A percentile compares a stretch with the other conserved stretches of the same genome.
These are phyloP conservation scores for Hippopotamus amphibius DNA, from an alignment of 2,113 vertebrate species.

Conservation along the genomic window DNA sequence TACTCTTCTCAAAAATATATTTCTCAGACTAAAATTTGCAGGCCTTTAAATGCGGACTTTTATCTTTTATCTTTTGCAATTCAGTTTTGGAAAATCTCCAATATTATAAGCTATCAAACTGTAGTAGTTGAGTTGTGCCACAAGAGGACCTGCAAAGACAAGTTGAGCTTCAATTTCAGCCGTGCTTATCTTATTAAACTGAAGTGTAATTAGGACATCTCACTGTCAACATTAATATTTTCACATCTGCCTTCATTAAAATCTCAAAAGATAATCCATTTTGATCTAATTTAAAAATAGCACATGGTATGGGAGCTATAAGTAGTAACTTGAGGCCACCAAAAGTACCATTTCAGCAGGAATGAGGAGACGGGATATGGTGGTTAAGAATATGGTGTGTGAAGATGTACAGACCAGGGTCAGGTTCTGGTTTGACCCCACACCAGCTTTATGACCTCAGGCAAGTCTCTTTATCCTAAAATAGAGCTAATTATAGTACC, in stretches of 20 bases:
- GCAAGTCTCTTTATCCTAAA: not conserved
- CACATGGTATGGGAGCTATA: not conserved
- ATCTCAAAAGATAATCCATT: slow-evolving; percentile 43
- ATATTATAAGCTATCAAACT: slow-evolving; percentile 32
- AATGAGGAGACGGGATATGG: not conserved
- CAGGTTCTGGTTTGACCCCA: not conserved
- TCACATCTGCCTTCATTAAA: slow-evolving; percentile 57
- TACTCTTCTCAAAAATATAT: not conserved
- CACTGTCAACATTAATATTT: slow-evolving; percentile 28
- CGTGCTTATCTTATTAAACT: slow-evolving; percentile 51
- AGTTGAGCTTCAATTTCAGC: slow-evolving; percentile 64
- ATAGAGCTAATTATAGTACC: not conserved
- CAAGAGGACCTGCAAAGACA: slow-evolving; percentile 86
- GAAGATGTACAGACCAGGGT: not conserved
- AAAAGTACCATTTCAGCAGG: slow-evolving; percentile 63
- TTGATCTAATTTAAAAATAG: slow-evolving; percentile 57
- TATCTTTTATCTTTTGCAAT: slow-evolving; percentile 37
- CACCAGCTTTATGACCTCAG: not conserved
- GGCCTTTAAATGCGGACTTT: slow-evolving; percentile 32
- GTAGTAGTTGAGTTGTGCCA: slow-evolving; percentile 79
- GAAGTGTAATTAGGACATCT: slow-evolving; percentile 44
- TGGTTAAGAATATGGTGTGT: not conserved
- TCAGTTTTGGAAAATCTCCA: slow-evolving; percentile 56
- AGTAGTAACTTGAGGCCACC: not conserved
- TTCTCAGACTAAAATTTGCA: slow-evolving; percentile 21